These are phyloP conservation scores for Leptinotarsa texana DNA, from an alignment of 1,140 invertebrate genomes.

Conservation along the genomic window DNA sequence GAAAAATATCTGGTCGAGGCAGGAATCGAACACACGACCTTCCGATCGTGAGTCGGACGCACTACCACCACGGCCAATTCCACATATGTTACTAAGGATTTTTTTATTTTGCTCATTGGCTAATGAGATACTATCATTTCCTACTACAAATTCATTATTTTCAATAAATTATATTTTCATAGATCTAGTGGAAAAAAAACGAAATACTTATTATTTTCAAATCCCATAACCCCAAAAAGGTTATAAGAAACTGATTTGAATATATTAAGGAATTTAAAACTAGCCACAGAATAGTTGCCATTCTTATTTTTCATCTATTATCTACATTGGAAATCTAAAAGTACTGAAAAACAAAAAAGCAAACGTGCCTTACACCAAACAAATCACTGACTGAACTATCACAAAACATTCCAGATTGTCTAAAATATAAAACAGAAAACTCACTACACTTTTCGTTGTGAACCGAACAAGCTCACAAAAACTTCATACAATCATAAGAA, in stretches of 20 bases:
- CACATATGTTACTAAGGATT: not conserved
- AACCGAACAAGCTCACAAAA: slow-evolving; percentile 11
- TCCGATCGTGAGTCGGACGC: too few relatives aligned
- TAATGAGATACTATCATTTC: not conserved
- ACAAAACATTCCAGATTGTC: too few relatives aligned
- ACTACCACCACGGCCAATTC: too few relatives aligned
- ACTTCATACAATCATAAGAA: slow-evolving; percentile 23
- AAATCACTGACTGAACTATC: not conserved
- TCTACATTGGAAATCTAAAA: not conserved
- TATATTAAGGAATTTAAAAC: too few relatives aligned
- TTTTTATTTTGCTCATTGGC: too few relatives aligned
- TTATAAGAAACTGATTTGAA: too few relatives aligned
- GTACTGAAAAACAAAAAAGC: not conserved
- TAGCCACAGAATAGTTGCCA: not conserved
- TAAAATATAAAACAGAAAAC: not conserved
- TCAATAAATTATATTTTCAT: not conserved
- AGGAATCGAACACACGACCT: too few relatives aligned
- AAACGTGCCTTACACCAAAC: not conserved
- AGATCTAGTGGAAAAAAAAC: not conserved
- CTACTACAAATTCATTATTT: not conserved
- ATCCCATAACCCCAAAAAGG: too few relatives aligned
- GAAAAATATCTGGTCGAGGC: too few relatives aligned
- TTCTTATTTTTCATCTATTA: not conserved
- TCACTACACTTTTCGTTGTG: not conserved
- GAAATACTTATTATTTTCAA: not conserved